Conservation (phyloP, 2,113 vertebrate species). For the Cnemophilus loriae region DNA sequence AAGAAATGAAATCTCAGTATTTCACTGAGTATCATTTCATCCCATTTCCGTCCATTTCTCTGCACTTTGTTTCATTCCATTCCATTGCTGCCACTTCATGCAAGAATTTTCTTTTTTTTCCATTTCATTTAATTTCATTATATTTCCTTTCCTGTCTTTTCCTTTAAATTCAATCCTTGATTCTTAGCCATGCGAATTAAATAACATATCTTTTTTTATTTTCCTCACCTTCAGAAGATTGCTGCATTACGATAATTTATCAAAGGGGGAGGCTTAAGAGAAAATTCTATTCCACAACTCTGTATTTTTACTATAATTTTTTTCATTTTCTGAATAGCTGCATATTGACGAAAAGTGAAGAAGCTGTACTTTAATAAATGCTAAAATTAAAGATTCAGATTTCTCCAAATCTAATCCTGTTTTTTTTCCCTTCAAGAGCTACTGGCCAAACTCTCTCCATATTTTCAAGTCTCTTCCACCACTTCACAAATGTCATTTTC, state of each 20-base stretch:
- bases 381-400: not conserved
- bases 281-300: not conserved
- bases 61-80: not conserved
- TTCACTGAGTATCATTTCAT: not conserved
- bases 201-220: not conserved
- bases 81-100: not conserved
- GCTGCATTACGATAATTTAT: not conserved
- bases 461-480: not conserved
- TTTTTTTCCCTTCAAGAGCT: not conserved
- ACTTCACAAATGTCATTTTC: not conserved
- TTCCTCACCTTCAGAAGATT: not conserved
- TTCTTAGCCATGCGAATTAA: not conserved
- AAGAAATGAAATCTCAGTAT: not conserved
- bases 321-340: not conserved
- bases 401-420: not conserved
- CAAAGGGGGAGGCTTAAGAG: not conserved
- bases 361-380: not conserved
- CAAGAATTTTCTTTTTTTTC: not conserved
- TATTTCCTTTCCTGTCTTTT: not conserved
- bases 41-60: not conserved
- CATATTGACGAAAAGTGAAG: not conserved
- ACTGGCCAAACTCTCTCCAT: not conserved
- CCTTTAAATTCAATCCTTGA: not conserved
- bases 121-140: not conserved
- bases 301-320: not conserved